A percentile compares a stretch with the other conserved stretches of the same genome.
Evolutionary conservation across 2,797 vertebrate genomes (phyloP).

Genomic region (Cygnus olor): DNA sequence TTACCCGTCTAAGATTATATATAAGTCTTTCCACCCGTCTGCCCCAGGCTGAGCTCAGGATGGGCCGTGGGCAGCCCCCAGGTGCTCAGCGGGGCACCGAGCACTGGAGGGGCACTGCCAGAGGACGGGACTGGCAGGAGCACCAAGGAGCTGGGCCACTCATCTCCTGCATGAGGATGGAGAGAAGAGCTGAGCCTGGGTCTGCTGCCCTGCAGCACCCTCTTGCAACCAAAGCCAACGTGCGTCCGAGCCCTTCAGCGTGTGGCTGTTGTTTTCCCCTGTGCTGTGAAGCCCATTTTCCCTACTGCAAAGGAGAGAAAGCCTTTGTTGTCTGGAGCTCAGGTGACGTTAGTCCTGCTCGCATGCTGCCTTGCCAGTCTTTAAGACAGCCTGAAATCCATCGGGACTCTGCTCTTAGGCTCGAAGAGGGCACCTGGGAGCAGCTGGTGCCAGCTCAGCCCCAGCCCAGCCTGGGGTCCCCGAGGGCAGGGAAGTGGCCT

Average conservation of each 20-base stretch:
- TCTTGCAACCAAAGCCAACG: not conserved
- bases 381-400: not conserved
- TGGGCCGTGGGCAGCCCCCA: not conserved
- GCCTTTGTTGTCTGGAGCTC: not conserved
- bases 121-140: not conserved
- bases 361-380: not conserved
- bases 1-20: too few relatives aligned
- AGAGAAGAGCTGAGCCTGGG: not conserved
- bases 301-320: not conserved
- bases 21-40: not conserved
- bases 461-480: too few relatives aligned
- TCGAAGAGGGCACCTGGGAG: not conserved
- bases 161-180: rapidly evolving
- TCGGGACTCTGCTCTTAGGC: not conserved
- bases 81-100: not conserved
- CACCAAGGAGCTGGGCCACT: not conserved
- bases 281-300: not conserved
- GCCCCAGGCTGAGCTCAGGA: not conserved
- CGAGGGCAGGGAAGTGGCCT: not conserved
- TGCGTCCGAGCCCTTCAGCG: rapidly evolving
- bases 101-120: not conserved
- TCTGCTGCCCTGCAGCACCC: not conserved
- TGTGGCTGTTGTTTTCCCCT: rapidly evolving
- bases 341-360: not conserved
- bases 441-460: too few relatives aligned